Evolutionary conservation across 1,140 invertebrate species (phyloP).

Genomic region (Trichogramma pretiosum): DNA sequence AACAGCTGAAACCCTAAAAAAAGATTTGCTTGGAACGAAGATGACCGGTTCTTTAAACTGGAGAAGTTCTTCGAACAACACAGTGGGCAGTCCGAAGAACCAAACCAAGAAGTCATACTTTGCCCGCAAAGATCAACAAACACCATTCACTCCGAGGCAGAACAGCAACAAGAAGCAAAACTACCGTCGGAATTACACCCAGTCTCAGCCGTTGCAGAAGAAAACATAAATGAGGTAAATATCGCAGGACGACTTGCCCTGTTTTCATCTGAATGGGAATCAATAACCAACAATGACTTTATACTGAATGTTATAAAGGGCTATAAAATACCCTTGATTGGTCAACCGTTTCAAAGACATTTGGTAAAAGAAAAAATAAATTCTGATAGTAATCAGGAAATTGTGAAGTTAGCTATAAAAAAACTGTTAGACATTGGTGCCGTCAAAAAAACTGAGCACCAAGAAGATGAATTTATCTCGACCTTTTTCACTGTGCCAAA

Average conservation of each 20-base stretch:
- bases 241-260: constrained; percentile 7
- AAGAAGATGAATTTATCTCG: background rate
- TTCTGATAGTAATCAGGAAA: background rate
- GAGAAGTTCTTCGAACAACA: background rate
- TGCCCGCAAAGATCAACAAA: background rate
- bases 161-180: background rate
- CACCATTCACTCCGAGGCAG: background rate
- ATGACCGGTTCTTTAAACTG: background rate
- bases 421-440: background rate
- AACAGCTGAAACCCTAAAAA: background rate
- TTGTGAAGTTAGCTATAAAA: background rate
- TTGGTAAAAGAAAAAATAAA: background rate
- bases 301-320: constrained; percentile 12
- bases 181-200: background rate
- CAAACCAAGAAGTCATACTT: background rate
- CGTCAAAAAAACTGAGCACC: background rate
- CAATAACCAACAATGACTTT: constrained; percentile 13
- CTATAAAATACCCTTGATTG: constrained; percentile 4
- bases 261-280: constrained; percentile 10
- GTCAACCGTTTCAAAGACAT: background rate
- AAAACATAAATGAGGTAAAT: background rate
- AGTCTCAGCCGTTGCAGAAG: background rate
- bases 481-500: background rate
- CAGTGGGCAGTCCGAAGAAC: background rate
- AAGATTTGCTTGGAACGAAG: background rate